Conservation (phyloP, 2,797 vertebrate species). For the Rhynchotus rufescens region DNA sequence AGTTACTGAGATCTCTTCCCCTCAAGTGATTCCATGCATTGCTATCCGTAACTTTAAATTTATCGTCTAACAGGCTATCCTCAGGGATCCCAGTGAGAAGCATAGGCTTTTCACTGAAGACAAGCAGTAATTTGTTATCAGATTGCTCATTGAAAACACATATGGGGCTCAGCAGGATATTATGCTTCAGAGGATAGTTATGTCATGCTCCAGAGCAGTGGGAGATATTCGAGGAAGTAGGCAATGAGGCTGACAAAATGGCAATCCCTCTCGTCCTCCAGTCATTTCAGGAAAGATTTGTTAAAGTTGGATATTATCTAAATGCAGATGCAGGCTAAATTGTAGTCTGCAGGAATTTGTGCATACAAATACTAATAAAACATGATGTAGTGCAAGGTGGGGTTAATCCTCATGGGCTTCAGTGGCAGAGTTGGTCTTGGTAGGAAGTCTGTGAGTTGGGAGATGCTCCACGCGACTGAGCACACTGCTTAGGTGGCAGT, state of each 20-base stretch:
- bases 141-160: constrained; percentile 19
- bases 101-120: neutral
- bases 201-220: neutral
- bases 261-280: neutral
- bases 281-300: neutral
- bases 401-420: neutral
- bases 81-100: neutral
- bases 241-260: neutral
- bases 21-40: neutral
- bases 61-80: neutral
- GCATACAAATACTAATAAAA: neutral
- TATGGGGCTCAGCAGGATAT: neutral
- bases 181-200: neutral
- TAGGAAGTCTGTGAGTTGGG: fast-evolving
- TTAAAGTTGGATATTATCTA: neutral
- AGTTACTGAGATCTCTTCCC: neutral
- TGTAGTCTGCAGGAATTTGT: neutral
- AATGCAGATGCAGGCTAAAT: neutral
- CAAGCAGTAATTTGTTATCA: neutral
- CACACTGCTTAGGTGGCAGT: neutral
- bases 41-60: neutral
- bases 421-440: neutral
- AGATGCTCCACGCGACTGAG: neutral
- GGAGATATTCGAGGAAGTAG: neutral
- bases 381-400: fast-evolving